Conservation (phyloP, 2,888 invertebrate genomes). For the Leucoptera coffeella region DNA sequence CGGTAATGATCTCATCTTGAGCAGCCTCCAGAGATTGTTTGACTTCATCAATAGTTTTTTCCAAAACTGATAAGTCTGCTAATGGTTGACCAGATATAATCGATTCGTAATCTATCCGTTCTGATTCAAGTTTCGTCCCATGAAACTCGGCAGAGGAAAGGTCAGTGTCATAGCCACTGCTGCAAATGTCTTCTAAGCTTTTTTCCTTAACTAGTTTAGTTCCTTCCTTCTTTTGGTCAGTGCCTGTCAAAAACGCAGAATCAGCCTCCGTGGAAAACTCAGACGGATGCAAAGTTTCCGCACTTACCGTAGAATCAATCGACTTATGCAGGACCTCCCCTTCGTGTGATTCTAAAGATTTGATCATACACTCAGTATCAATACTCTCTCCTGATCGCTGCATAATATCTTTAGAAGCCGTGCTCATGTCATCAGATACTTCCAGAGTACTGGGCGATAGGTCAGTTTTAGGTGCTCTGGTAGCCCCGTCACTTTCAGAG, state of each 20-base stretch:
- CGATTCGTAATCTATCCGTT: slow-evolving; percentile 43
- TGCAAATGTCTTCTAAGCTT: slow-evolving; percentile 60
- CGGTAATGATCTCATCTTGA: slow-evolving; percentile 62
- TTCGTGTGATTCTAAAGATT: slow-evolving; percentile 46
- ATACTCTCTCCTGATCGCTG: slow-evolving; percentile 45
- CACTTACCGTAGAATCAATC: slow-evolving; percentile 46
- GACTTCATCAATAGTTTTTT: slow-evolving; percentile 66
- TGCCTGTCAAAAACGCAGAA: slow-evolving; percentile 33
- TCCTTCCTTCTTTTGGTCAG: slow-evolving; percentile 36
- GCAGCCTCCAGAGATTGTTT: slow-evolving; percentile 66
- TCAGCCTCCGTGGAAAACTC: slow-evolving; percentile 48
- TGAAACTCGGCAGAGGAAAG: slow-evolving; percentile 59
- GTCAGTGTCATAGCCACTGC: slow-evolving; percentile 63
- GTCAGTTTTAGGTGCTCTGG: slow-evolving; percentile 25
- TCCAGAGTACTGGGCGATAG: slow-evolving; percentile 32
- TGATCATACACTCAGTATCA: slow-evolving; percentile 45
- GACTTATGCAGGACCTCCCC: slow-evolving; percentile 45
- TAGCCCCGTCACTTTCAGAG: slow-evolving; percentile 15
- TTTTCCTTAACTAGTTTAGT: slow-evolving; percentile 40
- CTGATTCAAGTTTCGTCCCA: slow-evolving; percentile 44
- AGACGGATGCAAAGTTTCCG: slow-evolving; percentile 44
- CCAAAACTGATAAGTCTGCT: slow-evolving; percentile 52
- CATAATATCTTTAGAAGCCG: slow-evolving; percentile 40
- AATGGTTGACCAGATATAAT: slow-evolving; percentile 37
- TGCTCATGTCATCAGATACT: slow-evolving; percentile 33